Evolutionary conservation across 2,113 vertebrate genomes (phyloP), one percentile per base, ranked within the genome.

Genomic region (Panthera tigris): DNA sequence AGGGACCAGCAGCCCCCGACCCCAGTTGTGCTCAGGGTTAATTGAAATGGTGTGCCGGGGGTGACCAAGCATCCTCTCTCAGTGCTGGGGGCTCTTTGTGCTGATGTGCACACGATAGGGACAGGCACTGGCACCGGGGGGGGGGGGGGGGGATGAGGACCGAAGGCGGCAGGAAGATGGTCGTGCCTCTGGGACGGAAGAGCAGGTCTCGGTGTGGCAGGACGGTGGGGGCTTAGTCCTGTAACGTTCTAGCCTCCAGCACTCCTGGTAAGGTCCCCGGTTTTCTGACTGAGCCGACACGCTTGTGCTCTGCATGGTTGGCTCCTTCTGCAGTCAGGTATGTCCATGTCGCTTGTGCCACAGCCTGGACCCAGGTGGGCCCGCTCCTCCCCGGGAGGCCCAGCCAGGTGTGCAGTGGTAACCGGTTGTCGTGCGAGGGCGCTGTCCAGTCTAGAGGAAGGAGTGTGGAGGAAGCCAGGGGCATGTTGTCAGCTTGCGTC

Each of bases 191-290:
- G 74, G 12, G 45, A 33, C 9, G 6, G 76, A 4, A 3, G 31
- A 79, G 76, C 16, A 10, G 74, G 41, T 50, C 27, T 21, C 4
- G 29, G 45, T 2, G 1, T 18, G 74, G 74, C 45, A 5, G 74
- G 45, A 48, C 8, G 31, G 29, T 3, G 45, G 4, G 39, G 29
- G 45, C 45, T 19, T 19, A 12, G 45, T 36, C 48, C 25, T 36
- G 33, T 23, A 13, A 12, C 6, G 12, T 5, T 14, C 11, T 25
- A 25, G 52, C 79, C 33, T 36, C 55, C 9, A 13, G 84, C 5
- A 2, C 10, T 55, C 29, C 18, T n/a, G 3, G 21, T 27, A 36
- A 48, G 1, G 10, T 8, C 63, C 14, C 14, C 21, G 15, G 1
- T 19, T 19, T 90, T 33, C 73, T 79, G 88, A 27, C 18, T 0